Evolutionary conservation across 2,888 invertebrate species (phyloP).

Genomic region (Sminthurinus aureus): DNA sequence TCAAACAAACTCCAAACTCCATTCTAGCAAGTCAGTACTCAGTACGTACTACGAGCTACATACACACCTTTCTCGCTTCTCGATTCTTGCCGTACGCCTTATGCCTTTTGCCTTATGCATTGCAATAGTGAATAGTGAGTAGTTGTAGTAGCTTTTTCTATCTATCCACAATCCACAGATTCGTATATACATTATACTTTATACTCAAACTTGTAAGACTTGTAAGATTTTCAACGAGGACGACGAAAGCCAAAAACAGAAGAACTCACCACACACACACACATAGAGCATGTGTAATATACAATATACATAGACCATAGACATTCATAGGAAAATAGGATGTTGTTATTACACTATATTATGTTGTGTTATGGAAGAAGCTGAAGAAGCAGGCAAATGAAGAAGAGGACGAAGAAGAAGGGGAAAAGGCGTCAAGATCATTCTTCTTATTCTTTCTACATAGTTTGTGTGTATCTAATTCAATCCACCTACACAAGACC

Average conservation of each 20-base stretch:
- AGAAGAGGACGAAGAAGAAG: background rate
- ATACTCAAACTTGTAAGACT: background rate
- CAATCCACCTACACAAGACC: slow-evolving; percentile 21
- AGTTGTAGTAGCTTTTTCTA: background rate
- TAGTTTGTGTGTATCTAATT: background rate
- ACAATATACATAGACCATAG: background rate
- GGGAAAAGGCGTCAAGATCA: slow-evolving; percentile 15
- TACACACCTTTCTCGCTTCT: slow-evolving; percentile 12
- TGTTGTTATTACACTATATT: background rate
- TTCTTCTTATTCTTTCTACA: slow-evolving; percentile 14
- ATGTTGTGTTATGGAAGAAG: background rate
- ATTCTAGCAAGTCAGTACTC: background rate
- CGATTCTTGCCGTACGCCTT: background rate
- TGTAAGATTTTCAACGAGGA: slow-evolving; percentile 1
- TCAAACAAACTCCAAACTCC: no score
- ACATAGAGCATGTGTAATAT: background rate
- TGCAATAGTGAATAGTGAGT: background rate
- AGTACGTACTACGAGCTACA: background rate
- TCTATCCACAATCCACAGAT: no score
- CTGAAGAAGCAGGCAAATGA: background rate
- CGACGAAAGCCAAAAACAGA: slow-evolving; percentile 22
- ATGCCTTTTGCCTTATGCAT: background rate
- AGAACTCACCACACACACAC: background rate
- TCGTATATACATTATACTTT: no score
- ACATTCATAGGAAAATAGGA: background rate